Evolutionary conservation across 2,797 vertebrate species (phyloP), one percentile per base, ranked within the genome.

Genomic region (Chrysocyon brachyurus): DNA sequence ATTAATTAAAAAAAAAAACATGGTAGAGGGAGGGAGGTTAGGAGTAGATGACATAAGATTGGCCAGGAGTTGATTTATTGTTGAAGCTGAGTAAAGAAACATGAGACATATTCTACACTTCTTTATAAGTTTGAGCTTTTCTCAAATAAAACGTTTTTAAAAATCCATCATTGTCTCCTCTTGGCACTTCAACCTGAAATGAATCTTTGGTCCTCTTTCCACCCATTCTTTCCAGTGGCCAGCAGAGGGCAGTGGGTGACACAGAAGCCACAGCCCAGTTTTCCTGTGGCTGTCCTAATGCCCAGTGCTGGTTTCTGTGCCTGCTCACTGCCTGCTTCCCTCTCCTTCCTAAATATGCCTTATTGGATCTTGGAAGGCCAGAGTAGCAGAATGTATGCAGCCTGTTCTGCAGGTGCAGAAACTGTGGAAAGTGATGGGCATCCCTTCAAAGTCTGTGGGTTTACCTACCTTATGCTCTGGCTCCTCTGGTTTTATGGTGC

Each of bases 191-290:
- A 64, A 33, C 15, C 49, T 56, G 52, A 91, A 54, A 31, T 59
- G 22, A 77, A 40, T 33, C 49, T 64, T 57, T 40, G 73, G 31
- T 46, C 40, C 14, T 94, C 57, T 63, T 68, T 40, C 56, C 36
- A 3, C 31, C 4, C 0, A 0, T 63, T 86, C 33, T 79, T 91
- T 16, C 33, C 33, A 10, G 26, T 73, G 0, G 9, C 96, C 97
- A 96, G 91, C 96, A 98, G 97, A 87, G 97, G 97, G 95, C 96
- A 77, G 78, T 79, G 40, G 59, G 31, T 24, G 19, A 52, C 63
- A 72, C 28, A 64, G 73, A 56, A 4, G 52, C 63, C 3, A 0
- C 57, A 57, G 1, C 78, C 46, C 63, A 5, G 72, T 8, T 85
- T 56, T 66, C 31, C 19, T 2, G 5, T 31, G 86, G 86, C 31